Evolutionary conservation across 1,140 invertebrate species (phyloP).

Genomic region (Cephus cinctus): DNA sequence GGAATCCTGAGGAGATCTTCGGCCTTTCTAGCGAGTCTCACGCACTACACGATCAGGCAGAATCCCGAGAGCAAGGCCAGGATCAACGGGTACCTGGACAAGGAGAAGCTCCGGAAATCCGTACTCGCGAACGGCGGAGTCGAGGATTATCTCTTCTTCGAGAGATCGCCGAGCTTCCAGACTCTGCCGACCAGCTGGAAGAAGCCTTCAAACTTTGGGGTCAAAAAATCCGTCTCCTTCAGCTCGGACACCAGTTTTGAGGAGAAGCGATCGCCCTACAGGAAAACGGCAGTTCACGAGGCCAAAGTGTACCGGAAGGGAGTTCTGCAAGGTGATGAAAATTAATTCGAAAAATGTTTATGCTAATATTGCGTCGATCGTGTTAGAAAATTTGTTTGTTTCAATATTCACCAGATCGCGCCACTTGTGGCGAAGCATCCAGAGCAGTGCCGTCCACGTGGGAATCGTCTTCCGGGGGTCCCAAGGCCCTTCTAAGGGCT

Average conservation of each 20-base stretch:
- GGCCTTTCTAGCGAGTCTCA: slow-evolving; percentile 29
- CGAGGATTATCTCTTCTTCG: slow-evolving; percentile 15
- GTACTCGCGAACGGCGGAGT: neutral
- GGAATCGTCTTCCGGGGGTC: slow-evolving; percentile 37
- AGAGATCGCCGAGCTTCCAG: slow-evolving; percentile 27
- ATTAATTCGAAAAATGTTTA: slow-evolving; percentile 1
- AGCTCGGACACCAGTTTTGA: slow-evolving; percentile 48
- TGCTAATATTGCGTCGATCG: neutral
- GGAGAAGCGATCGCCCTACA: slow-evolving; percentile 25
- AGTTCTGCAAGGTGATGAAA: slow-evolving; percentile 41
- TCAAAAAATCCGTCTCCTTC: slow-evolving; percentile 50
- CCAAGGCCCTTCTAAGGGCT: slow-evolving; percentile 44
- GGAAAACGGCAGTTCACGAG: slow-evolving; percentile 43
- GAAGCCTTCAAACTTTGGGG: slow-evolving; percentile 22
- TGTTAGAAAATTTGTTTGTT: neutral
- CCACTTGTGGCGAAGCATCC: slow-evolving; percentile 21
- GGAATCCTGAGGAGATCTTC: slow-evolving; percentile 36
- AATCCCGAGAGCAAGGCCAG: neutral
- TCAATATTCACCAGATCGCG: slow-evolving; percentile 14
- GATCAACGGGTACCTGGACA: neutral
- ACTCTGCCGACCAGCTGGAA: slow-evolving; percentile 24
- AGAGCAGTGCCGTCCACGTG: slow-evolving; percentile 33
- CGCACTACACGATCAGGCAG: slow-evolving; percentile 8
- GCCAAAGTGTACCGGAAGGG: slow-evolving; percentile 46
- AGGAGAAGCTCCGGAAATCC: neutral